Conservation (phyloP, 2,888 invertebrate species). For the Catocala fraxini region DNA sequence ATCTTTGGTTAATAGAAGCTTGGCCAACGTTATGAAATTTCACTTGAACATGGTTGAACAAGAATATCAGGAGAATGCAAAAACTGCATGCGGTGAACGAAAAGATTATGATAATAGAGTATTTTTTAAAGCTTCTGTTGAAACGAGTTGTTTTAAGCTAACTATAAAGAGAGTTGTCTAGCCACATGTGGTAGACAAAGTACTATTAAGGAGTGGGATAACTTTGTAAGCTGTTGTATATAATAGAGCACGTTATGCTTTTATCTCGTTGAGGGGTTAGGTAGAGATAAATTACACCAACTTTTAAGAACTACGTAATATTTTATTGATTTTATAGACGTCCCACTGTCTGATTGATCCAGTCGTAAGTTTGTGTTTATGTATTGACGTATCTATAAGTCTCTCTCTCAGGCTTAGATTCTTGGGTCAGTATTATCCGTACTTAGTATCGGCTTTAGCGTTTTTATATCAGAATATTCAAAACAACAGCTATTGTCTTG, state of each 20-base stretch:
- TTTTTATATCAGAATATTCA: too few species aligned
- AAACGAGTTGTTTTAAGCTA: constrained; percentile 8
- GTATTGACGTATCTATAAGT: too few species aligned
- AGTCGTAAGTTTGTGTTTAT: too few species aligned
- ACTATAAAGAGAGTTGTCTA: constrained; percentile 4
- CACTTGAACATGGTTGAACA: constrained; percentile 18
- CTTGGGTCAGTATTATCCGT: too few species aligned
- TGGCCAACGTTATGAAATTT: constrained; percentile 42
- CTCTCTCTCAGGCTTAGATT: too few species aligned
- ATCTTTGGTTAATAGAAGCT: constrained; percentile 24
- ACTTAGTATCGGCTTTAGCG: too few species aligned
- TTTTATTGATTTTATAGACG: too few species aligned
- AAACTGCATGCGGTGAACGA: constrained; percentile 25
- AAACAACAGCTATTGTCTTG: too few species aligned
- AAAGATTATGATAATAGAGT: constrained; percentile 11
- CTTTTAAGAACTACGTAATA: too few species aligned
- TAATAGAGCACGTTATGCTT: constrained; percentile 13
- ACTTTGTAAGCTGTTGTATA: neutral
- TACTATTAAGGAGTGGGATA: neutral
- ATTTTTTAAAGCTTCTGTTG: constrained; percentile 2
- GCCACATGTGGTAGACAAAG: neutral
- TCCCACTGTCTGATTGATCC: too few species aligned
- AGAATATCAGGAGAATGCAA: constrained; percentile 23
- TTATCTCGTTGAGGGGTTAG: neutral
- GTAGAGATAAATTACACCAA: too few species aligned